Percentiles rank a stretch among this genome's conserved stretches.
Conservation (phyloP, 2,113 vertebrate genomes). For the Typhlomys cinereus region DNA sequence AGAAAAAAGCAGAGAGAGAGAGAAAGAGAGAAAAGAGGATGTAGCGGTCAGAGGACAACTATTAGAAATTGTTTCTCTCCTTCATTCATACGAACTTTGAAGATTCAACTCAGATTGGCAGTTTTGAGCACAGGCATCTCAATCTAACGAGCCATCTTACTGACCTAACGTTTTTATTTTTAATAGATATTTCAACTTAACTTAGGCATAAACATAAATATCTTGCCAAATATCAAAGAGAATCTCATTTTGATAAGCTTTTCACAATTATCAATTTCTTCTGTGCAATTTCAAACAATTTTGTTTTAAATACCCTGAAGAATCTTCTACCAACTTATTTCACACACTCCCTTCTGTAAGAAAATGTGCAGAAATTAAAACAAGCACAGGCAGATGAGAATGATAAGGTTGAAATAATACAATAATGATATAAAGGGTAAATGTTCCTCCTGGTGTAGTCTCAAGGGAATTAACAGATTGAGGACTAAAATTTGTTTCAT, state of each 20-base stretch:
- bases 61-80: too few species aligned
- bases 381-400: not conserved
- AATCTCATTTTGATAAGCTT: not conserved
- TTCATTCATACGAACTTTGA: too few species aligned
- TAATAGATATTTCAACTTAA: not conserved
- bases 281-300: not conserved
- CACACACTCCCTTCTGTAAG: not conserved
- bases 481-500: not conserved
- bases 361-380: not conserved
- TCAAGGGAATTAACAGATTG: not conserved
- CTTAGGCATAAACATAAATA: not conserved
- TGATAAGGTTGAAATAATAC: not conserved
- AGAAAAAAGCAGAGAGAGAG: too few species aligned
- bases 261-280: not conserved
- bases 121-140: too few species aligned
- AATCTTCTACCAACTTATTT: not conserved
- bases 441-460: not conserved
- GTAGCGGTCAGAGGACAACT: too few species aligned
- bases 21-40: too few species aligned
- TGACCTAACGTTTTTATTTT: too few species aligned
- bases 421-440: not conserved
- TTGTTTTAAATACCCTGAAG: not conserved
- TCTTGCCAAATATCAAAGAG: not conserved
- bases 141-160: too few species aligned
- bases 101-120: too few species aligned